Evolutionary conservation across 92 coral and sea anemone genomes (phyloP).

Genomic region (Galaxea fascicularis): DNA sequence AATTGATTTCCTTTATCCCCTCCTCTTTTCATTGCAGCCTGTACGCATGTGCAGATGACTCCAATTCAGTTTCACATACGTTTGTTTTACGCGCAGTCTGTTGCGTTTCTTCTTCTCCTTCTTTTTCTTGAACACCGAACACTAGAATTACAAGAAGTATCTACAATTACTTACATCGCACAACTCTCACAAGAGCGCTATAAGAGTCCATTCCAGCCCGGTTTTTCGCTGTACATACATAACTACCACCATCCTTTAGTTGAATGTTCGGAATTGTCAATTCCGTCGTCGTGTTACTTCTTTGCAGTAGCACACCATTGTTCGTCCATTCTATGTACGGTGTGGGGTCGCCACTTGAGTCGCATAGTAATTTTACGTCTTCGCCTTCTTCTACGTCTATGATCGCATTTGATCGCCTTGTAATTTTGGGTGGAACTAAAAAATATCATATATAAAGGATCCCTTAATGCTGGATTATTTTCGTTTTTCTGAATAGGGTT

Average conservation of each 20-base stretch:
- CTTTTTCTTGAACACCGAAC: no score
- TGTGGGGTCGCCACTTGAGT: constrained; percentile 15
- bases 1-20: no score
- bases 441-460: not conserved
- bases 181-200: constrained; percentile 6
- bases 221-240: constrained; percentile 26
- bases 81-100: no score
- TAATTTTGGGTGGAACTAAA: constrained; percentile 21
- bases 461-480: not conserved
- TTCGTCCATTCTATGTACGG: constrained; percentile 10
- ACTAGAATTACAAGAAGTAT: not conserved
- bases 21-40: no score
- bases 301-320: not conserved
- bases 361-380: not conserved
- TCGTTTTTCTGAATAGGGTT: no score
- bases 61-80: no score
- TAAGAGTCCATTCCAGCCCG: constrained; percentile 4
- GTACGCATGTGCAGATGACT: no score
- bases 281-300: not conserved
- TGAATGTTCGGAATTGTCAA: not conserved
- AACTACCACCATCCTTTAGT: constrained; percentile 23
- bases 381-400: constrained; percentile 18
- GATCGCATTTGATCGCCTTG: not conserved
- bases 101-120: no score
- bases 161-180: constrained; percentile 15